Base-by-base conservation (phyloP, 2,888 invertebrate genomes). In the Cerastoderma edule region DNA sequence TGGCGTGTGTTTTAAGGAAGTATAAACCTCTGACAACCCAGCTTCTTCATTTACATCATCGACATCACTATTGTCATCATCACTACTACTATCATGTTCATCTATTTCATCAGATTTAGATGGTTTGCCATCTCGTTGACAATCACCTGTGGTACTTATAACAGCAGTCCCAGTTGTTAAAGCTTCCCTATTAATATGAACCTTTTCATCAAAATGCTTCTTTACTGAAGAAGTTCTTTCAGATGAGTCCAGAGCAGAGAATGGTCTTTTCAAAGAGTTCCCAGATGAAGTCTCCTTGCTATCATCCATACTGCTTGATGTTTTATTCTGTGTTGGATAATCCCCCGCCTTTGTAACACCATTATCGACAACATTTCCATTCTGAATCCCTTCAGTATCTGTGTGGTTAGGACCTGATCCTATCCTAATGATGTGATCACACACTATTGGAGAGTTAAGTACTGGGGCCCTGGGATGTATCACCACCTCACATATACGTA, bases 391-490 rank as follows among this genome's bases (percentile, higher is more conserved):
- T 48, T 66, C 4, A 24, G 13, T 28, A 27, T 2, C 24, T 39
- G 10, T 56, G 24, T 50, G n/a, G n/a, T 2, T 6, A 1, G 35
- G 60, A 27, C 27, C 60, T 22, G 8, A 19, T 53, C 71, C 70
- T 3, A 81, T 64, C 39, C 57, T 13, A 5, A 81, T 32, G 1
- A 75, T 27, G 8, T 50, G 67, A 22, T 75, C 65, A 73, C 75
- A 75, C 1, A 81, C 39, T 16, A 78, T 33, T 39, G 81, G 81
- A 39, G 78, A 77, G 73, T 79, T 79, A 8, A 85, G 60, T 68
- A 81, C 84, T 5, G 86, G 86, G 5, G 76, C 84, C 53, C 85
- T 68, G 8, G 86, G 83, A 67, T 86, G 86, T 32, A 85, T 75
- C 8, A 85, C 32, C 8, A 57, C 63, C 46, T 86, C 86, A 67